Evolutionary conservation across 2,113 vertebrate species (phyloP).

Genomic region (Alexandromys fortis): DNA sequence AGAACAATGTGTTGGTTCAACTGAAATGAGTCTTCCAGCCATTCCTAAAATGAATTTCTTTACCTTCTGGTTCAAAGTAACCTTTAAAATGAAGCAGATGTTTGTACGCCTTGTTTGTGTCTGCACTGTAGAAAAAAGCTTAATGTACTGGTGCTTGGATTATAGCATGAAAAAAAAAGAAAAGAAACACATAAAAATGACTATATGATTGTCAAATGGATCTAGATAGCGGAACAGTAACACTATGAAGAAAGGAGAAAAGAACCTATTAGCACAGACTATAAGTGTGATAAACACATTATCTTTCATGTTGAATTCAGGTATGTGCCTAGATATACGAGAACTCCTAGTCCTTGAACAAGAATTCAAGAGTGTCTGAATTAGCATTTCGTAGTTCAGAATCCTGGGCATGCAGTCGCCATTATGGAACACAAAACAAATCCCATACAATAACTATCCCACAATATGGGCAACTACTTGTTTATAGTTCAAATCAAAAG

Average conservation of each 20-base stretch:
- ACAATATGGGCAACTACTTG: neutral
- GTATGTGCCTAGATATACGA: neutral
- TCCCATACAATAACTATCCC: neutral
- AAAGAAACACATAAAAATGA: neutral
- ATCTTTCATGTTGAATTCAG: neutral
- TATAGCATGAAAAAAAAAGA: neutral
- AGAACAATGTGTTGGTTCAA: neutral
- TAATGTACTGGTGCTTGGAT: neutral
- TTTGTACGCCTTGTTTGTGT: neutral
- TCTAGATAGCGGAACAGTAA: neutral
- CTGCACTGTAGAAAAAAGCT: neutral
- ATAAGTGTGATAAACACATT: neutral
- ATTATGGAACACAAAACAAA: neutral
- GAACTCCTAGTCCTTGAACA: neutral
- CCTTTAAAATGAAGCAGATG: neutral
- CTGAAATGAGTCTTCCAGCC: neutral
- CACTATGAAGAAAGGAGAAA: neutral
- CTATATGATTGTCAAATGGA: neutral
- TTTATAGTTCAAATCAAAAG: constrained; percentile 17
- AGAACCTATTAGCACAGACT: neutral
- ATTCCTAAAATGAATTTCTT: neutral
- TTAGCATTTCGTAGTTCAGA: neutral
- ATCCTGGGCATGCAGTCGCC: neutral
- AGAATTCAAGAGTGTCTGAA: constrained; percentile 12
- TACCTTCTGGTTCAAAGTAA: neutral